Evolutionary conservation across 2,113 vertebrate genomes (phyloP).

Genomic region (Calyptomena viridis): DNA sequence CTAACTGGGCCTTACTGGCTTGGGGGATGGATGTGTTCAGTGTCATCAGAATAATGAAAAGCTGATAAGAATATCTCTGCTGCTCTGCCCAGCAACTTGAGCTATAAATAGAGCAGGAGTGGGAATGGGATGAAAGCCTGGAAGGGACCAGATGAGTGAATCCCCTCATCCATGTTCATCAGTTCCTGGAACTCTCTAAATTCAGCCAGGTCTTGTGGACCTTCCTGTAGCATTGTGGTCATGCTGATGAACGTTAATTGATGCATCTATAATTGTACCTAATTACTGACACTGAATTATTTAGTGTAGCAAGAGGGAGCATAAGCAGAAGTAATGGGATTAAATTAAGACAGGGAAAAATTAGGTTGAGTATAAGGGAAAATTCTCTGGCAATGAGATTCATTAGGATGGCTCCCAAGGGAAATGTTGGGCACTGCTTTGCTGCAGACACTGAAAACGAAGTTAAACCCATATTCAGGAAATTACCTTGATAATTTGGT

Average conservation of each 20-base stretch:
- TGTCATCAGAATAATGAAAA: neutral
- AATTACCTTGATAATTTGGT: constrained; percentile 38
- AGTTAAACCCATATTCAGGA: constrained; percentile 19
- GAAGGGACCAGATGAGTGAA: neutral
- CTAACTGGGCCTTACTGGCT: neutral
- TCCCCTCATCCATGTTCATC: neutral
- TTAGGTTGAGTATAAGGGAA: constrained; percentile 34
- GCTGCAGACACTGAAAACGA: constrained; percentile 34
- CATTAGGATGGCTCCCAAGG: constrained; percentile 43
- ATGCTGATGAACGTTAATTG: neutral
- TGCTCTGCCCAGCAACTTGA: neutral
- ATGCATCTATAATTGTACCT: constrained; percentile 45
- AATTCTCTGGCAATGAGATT: constrained; percentile 36
- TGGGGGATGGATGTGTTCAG: neutral
- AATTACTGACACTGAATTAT: constrained; percentile 55
- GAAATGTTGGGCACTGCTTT: constrained; percentile 20
- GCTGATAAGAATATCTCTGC: neutral
- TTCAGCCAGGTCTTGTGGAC: neutral
- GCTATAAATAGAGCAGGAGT: neutral
- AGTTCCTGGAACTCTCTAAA: neutral
- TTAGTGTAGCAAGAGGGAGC: constrained; percentile 44
- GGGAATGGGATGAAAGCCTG: neutral
- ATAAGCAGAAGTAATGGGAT: constrained; percentile 63
- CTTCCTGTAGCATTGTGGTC: neutral
- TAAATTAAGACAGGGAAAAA: constrained; percentile 57